A percentile compares a stretch with the other conserved stretches of the same genome.
Conservation (phyloP, 2,888 invertebrate species). For the Platycnemis pennipes region DNA sequence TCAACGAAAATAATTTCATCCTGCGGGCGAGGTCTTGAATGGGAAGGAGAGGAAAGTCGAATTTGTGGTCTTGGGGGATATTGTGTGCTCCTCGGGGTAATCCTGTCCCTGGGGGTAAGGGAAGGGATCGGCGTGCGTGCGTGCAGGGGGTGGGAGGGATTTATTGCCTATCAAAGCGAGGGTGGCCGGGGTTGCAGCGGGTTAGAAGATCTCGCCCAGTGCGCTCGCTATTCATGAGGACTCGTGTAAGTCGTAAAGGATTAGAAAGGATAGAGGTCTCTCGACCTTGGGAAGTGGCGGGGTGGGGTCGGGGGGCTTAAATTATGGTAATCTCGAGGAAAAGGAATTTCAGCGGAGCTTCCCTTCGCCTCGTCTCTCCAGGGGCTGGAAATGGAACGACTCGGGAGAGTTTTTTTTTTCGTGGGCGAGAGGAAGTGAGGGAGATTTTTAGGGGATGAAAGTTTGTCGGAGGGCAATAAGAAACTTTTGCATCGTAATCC, state of each 20-base stretch:
- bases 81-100: neutral
- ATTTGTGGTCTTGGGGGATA: neutral
- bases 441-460: neutral
- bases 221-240: neutral
- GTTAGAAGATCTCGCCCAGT: neutral
- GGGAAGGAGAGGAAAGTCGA: neutral
- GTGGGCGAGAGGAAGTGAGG: neutral
- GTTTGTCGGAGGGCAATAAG: neutral
- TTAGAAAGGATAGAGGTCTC: constrained; percentile 16
- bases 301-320: neutral
- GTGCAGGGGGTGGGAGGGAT: neutral
- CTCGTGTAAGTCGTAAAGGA: constrained; percentile 39
- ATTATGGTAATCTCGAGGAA: constrained; percentile 18
- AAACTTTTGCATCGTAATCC: neutral
- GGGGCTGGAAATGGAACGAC: neutral
- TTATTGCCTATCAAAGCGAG: constrained; percentile 3
- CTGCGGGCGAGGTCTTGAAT: constrained; percentile 15
- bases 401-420: neutral
- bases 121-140: neutral
- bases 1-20: constrained; percentile 24
- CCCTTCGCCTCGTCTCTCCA: neutral
- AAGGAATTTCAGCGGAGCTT: neutral
- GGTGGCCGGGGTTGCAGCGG: neutral
- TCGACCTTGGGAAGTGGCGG: neutral
- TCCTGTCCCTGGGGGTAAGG: neutral